Evolutionary conservation across 2,113 vertebrate genomes (phyloP), one percentile per base, ranked within the genome.

Genomic region (Semnopithecus entellus): DNA sequence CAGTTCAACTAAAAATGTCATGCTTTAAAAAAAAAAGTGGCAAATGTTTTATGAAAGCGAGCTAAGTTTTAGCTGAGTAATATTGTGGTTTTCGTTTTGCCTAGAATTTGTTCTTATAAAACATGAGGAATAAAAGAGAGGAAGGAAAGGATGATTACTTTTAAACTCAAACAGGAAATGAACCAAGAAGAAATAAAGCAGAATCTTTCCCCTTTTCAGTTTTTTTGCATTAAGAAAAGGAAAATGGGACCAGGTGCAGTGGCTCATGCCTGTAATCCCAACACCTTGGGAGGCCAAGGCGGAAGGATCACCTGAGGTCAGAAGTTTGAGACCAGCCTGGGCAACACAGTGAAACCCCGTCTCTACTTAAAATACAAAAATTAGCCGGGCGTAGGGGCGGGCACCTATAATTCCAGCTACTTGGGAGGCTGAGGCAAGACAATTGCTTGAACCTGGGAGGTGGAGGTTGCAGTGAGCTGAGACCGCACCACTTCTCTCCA

Each of bases 1-100:
- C 14, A 32, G 27, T 59, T 94, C 68, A 96, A 87, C 52, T 85
- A 95, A 76, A 98, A 97, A 80, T 81, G 73, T 32, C 12, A 9
- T 73, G 2, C 25, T 88, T 84, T 92, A 86, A 92, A 59, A 85
- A 57, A 20, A 20, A 78, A 38, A 10, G 70, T 90, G 38, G 59
- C 75, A 87, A 48, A 64, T 59, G 30, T 32, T 66, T 94, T 89
- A 50, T 76, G 93, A 73, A 86, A 90, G 17, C 30, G 35, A 94
- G 32, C 30, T 81, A 3, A 82, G 2, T 88, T 96, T 89, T 38
- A n/a, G 13, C 59, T 84, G 89, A 96, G 68, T 48, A 95, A 52
- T 25, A 1, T 70, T 72, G n/a, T 96, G 17, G 61, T 72, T 98
- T 83, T 55, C 1, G 81, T 20, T 96, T 95, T 48, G 20, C 2